A percentile compares a stretch with the other conserved stretches of the same genome.
Evolutionary conservation across 2,797 vertebrate genomes (phyloP).

Genomic region (Chelmon rostratus): DNA sequence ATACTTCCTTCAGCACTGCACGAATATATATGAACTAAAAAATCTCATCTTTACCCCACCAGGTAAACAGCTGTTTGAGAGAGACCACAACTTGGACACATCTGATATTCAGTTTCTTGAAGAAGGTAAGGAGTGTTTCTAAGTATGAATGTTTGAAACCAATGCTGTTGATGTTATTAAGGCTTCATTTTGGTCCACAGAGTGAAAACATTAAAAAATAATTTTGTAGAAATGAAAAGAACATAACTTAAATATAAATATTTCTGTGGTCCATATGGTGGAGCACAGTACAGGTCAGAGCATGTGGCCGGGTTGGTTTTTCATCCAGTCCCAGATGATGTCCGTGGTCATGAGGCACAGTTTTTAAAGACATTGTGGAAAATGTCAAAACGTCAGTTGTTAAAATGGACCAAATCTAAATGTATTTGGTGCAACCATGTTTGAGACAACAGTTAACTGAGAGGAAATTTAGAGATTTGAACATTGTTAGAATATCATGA

Average conservation of each 20-base stretch:
- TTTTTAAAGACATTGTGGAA: neutral
- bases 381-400: neutral
- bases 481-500: neutral
- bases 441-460: neutral
- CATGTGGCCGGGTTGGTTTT: neutral
- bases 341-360: neutral
- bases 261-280: neutral
- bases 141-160: neutral
- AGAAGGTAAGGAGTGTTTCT: constrained; percentile 86
- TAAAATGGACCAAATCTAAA: neutral
- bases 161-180: neutral
- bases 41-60: constrained; percentile 36
- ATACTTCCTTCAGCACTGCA: neutral
- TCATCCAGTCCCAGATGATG: neutral
- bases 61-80: constrained; percentile 99
- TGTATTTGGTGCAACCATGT: neutral
- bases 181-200: neutral
- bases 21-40: neutral
- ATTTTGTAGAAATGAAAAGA: neutral
- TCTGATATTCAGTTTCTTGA: constrained; percentile 99
- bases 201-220: neutral
- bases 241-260: neutral
- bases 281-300: neutral
- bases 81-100: constrained; percentile 97
- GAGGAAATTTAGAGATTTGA: neutral